Percentiles rank a stretch among this genome's conserved stretches.
Evolutionary conservation across 2,113 vertebrate genomes (phyloP).

Genomic region (Excalfactoria chinensis): DNA sequence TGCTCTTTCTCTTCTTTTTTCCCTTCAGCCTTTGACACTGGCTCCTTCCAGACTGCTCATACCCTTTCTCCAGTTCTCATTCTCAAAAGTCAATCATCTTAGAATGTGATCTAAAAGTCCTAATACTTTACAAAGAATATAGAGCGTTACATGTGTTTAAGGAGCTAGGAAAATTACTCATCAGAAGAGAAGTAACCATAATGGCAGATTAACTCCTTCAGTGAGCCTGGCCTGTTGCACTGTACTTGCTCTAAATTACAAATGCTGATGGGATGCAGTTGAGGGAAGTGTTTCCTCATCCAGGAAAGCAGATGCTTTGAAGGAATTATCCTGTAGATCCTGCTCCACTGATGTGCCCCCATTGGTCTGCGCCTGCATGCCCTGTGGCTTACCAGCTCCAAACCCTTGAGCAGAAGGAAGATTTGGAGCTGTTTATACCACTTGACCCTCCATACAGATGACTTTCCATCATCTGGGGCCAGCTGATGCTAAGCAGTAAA

Average conservation of each 20-base stretch:
- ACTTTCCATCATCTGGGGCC: slow-evolving; percentile 61
- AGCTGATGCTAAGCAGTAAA: slow-evolving; percentile 69
- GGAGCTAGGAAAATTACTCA: background rate
- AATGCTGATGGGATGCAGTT: background rate
- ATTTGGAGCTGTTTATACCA: slow-evolving; percentile 61
- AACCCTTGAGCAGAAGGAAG: slow-evolving; percentile 35
- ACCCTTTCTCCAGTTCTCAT: background rate
- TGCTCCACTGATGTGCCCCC: background rate
- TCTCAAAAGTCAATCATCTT: background rate
- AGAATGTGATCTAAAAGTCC: background rate
- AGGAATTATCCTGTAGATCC: slow-evolving; percentile 46
- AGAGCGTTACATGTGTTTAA: background rate
- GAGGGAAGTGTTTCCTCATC: background rate
- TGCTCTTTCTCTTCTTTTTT: background rate
- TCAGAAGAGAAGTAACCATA: background rate
- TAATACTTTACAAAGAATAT: background rate
- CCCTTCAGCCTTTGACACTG: background rate
- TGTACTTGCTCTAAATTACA: background rate
- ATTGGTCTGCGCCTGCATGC: background rate
- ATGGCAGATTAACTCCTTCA: background rate
- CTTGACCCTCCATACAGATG: slow-evolving; percentile 63
- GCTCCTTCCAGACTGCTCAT: background rate
- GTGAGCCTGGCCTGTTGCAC: background rate
- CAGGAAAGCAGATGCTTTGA: slow-evolving; percentile 34
- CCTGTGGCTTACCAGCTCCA: background rate